These are phyloP conservation scores for Danio jaintianensis DNA, from an alignment of 2,797 vertebrate species.

Conservation along the genomic window DNA sequence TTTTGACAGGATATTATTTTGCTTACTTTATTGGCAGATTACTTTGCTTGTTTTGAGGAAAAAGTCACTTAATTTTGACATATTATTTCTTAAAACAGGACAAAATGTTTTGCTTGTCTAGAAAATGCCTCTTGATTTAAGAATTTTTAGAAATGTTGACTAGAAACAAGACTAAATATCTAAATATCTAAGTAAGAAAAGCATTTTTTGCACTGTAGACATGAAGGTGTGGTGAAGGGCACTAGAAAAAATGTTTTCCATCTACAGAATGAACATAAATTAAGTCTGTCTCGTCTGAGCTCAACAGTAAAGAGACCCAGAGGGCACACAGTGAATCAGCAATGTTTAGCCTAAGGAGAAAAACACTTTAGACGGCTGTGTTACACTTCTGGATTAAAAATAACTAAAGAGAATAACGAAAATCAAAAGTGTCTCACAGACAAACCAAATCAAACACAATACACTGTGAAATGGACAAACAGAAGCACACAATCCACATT, in stretches of 20 bases:
- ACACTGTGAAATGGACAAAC: not conserved
- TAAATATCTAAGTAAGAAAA: no score
- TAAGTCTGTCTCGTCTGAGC: constrained; percentile 7
- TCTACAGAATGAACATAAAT: constrained; percentile 3
- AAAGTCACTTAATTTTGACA: no score
- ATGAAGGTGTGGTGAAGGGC: not conserved
- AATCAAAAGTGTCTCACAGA: not conserved
- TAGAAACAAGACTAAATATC: no score
- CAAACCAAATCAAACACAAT: not conserved
- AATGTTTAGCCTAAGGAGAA: not conserved
- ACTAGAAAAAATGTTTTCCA: no score
- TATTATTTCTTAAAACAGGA: no score
- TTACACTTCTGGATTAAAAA: not conserved
- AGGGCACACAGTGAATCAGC: not conserved
- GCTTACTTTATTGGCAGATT: no score
- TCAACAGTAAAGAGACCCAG: not conserved
- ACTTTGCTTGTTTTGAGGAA: no score
- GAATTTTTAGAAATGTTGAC: no score
- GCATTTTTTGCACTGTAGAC: no score
- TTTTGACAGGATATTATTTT: no score
- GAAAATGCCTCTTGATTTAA: no score
- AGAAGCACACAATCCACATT: not conserved
- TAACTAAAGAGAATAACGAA: not conserved
- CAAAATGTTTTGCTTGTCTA: no score
- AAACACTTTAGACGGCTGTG: not conserved